Base-by-base conservation (phyloP, 1,140 invertebrate genomes). In the Temnothorax curvispinosus region DNA sequence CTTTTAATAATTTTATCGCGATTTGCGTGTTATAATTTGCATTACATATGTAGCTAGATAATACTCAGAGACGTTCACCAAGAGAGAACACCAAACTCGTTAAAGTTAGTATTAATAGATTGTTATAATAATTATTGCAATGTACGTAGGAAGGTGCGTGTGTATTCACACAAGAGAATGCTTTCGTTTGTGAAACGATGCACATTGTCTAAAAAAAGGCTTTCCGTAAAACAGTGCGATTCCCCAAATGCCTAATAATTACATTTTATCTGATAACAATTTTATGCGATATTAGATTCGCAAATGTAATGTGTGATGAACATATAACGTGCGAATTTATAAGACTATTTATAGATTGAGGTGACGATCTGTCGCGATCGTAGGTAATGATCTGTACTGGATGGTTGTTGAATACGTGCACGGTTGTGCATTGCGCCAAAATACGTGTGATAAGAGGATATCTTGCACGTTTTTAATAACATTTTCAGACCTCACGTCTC, bases 71-170 rank as follows among this genome's bases (percentile, higher is more conserved):
- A 38, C 72, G 35, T 84, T 84, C 41, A 72, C 54, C 18, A 74
- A 84, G 60, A 84, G 18, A 60, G 6, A 84, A 84, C 80, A 84
- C 80, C 80, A 82, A 82, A 82, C 27, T 84, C 54, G 32, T 84
- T 84, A 41, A 84, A 32, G 50, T 11, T 84, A 82, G 41, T 84
- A 72, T 60, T 82, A 62, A 18, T 74, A 60, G 18, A 74, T 60
- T 72, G 56, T 21, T 82, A 50, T 60, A 74, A 35, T 62, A 32
- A 58, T 71, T 41, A 71, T 54, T 67, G 35, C 18, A 67, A 52
- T 41, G 6, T 65, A n/a, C 18, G 21, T 38, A 52, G n/a, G 9
- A 13, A 69, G n/a, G 13, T 38, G 9, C 27, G 35, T 41, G 35
- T 69, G 9, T 44, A 81, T 27, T 35, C 35, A 41, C 38, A 27